A percentile compares a stretch with the other conserved stretches of the same genome.
Evolutionary conservation across 2,888 invertebrate species (phyloP).

Genomic region (Perizoma affinitatum): DNA sequence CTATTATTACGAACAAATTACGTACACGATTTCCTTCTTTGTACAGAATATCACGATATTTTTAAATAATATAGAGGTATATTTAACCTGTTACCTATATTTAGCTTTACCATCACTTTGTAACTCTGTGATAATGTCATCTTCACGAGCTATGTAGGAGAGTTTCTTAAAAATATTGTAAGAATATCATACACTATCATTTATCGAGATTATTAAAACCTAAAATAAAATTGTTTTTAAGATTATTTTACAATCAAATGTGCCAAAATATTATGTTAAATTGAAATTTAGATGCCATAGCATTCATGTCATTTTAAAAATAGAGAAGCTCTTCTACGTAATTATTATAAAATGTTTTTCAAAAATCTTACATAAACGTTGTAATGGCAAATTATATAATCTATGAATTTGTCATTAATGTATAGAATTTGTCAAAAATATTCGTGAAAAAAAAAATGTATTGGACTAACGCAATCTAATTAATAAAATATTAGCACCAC

Average conservation of each 20-base stretch:
- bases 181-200: not conserved
- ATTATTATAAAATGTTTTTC: conserved; percentile 1
- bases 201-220: conserved; percentile 12
- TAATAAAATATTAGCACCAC: conserved; percentile 59
- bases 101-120: conserved; percentile 35
- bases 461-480: conserved; percentile 31
- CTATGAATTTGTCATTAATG: too few species aligned
- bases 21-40: conserved; percentile 6
- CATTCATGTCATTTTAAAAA: conserved; percentile 1
- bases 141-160: conserved; percentile 32
- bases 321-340: conserved; percentile 23
- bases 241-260: conserved; percentile 31
- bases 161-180: conserved; percentile 28
- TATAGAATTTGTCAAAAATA: too few species aligned
- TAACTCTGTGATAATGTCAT: conserved; percentile 37
- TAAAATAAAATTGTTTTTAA: conserved; percentile 16
- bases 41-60: conserved; percentile 8
- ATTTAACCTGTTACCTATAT: conserved; percentile 8
- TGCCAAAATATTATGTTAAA: conserved; percentile 38
- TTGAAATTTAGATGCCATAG: conserved; percentile 8
- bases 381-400: not conserved
- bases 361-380: conserved; percentile 8
- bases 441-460: not conserved
- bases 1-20: conserved; percentile 5
- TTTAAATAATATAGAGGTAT: not conserved